A percentile compares a stretch with the other conserved stretches of the same genome.
Conservation (phyloP, 2,113 vertebrate genomes). For the Hypocryptadius cinnamomeus region DNA sequence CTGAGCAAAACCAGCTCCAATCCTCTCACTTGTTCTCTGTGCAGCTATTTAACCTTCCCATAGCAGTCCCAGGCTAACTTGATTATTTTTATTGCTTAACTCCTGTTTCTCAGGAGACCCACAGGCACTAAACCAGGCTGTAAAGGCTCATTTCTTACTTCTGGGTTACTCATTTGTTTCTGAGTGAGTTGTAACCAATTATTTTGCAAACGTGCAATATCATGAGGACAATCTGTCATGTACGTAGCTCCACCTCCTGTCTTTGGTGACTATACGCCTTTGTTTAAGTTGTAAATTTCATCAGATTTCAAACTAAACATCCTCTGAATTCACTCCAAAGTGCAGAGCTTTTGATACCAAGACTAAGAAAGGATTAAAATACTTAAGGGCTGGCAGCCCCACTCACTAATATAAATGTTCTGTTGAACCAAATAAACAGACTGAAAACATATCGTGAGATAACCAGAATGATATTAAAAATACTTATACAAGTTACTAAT, state of each 20-base stretch:
- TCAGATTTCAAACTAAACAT: not conserved
- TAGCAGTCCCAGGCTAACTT: not conserved
- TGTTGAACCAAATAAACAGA: not conserved
- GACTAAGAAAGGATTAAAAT: not conserved
- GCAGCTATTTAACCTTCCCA: not conserved
- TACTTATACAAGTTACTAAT: not conserved
- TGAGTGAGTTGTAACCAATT: not conserved
- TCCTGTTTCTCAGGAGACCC: not conserved
- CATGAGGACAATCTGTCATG: not conserved
- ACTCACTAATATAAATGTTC: not conserved
- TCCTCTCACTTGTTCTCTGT: not conserved
- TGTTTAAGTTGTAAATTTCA: not conserved
- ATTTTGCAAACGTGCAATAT: not conserved
- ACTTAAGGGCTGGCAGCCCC: not conserved
- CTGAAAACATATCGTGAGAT: not conserved
- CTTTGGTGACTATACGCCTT: accelerated
- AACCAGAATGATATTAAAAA: not conserved
- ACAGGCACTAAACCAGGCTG: not conserved
- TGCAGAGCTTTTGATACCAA: not conserved
- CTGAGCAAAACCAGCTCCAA: not conserved
- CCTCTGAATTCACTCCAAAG: not conserved
- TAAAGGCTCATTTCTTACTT: not conserved
- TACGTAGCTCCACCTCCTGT: not conserved
- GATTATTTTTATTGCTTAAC: not conserved
- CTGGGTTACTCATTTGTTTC: not conserved